Evolutionary conservation across 2,888 invertebrate species (phyloP), one percentile per base, ranked within the genome.

Genomic region (Fragum whitleyi): DNA sequence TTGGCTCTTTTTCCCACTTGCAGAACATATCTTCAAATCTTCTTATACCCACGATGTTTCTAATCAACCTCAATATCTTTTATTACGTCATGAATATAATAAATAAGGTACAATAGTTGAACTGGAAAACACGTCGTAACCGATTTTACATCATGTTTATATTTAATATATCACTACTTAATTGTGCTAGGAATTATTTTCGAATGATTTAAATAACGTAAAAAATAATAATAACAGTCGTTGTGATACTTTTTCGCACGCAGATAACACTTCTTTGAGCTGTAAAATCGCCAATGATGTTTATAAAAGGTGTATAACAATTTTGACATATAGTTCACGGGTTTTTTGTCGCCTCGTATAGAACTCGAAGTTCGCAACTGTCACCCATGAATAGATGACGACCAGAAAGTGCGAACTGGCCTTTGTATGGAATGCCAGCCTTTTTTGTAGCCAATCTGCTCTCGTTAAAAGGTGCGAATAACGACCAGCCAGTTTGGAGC

Each of bases 271-370:
- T 19, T 42, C 47, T 39, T 26, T 16, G 42, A 67, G 16, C 19
- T 42, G 67, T 47, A 28, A 65, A 57, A 21, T 72, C 57, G 73
- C 21, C 72, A 77, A 59, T 65, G 57, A 23, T 36, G 72, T 59
- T 57, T 73, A 65, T 72, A 72, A 77, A 57, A 68, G 65, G 67
- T 77, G 67, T 51, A 29, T 47, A 61, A 39, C 47, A 47, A 23
- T 68, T 77, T 77, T 53, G 51, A 57, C 77, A 77, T 77, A 77
- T 77, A 68, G 77, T 79, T 79, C 79, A 68, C 79, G 75, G 59
- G 67, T 71, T 78, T 70, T 62, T 53, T 47, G 57, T 42, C 42
- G 47, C 65, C 67, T 57, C 67, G 59, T 47, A 57, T 47, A 47
- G 26, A 67, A 42, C 36, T 7, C n/a, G 28, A 39, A 19, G 26